Conservation (phyloP, 2,797 vertebrate genomes). For the Helostoma temminkii region DNA sequence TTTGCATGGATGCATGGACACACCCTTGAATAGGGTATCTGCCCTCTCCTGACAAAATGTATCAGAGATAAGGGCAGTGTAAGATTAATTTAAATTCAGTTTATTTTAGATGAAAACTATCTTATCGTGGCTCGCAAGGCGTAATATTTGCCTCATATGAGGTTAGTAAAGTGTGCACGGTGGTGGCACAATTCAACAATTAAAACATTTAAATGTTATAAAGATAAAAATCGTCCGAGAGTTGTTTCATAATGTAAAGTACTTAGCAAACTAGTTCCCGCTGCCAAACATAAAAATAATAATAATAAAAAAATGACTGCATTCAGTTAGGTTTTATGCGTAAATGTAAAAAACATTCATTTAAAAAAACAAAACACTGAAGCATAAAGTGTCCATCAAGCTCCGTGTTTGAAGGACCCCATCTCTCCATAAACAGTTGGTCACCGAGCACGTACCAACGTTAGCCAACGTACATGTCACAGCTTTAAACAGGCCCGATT, state of each 20-base stretch:
- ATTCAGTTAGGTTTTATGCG: background rate
- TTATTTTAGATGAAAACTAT: background rate
- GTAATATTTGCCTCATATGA: background rate
- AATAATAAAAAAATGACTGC: background rate
- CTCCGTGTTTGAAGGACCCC: slow-evolving; percentile 19
- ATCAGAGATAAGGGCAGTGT: slow-evolving; percentile 42
- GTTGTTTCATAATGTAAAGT: background rate
- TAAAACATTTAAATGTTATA: background rate
- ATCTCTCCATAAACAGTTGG: slow-evolving; percentile 78
- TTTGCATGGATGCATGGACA: slow-evolving; percentile 59
- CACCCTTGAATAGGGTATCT: slow-evolving; percentile 63
- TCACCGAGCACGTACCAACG: slow-evolving; percentile 76
- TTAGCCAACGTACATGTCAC: slow-evolving; percentile 51
- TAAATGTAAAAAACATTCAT: no score
- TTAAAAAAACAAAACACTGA: slow-evolving; percentile 2
- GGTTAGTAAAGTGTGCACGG: background rate
- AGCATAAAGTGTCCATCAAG: slow-evolving; percentile 18
- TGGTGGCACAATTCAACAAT: background rate
- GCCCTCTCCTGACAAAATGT: slow-evolving; percentile 7
- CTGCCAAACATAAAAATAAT: background rate
- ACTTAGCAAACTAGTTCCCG: background rate
- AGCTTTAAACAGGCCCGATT: slow-evolving; percentile 62
- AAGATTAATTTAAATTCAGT: slow-evolving; percentile 4
- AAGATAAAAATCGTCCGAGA: slow-evolving; percentile 1
- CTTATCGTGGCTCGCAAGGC: background rate